Conservation (phyloP, 2,113 vertebrate genomes). For the Canis aureus region DNA sequence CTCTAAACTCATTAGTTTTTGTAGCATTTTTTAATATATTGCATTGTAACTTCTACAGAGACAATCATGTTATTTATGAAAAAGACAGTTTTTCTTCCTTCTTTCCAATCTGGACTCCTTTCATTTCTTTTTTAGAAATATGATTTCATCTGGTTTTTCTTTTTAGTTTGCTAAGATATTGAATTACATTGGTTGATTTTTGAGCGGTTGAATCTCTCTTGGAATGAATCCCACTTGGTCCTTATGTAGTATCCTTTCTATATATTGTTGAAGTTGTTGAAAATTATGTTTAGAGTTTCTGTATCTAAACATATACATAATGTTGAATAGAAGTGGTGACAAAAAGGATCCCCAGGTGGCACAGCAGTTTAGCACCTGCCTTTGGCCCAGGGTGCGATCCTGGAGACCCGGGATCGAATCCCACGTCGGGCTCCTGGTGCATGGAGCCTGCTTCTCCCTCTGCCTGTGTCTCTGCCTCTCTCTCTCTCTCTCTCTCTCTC, state of each 20-base stretch:
- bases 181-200: background rate
- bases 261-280: background rate
- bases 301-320: background rate
- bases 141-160: background rate
- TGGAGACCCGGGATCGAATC: too few relatives aligned
- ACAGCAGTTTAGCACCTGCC: too few relatives aligned
- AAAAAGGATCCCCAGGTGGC: background rate
- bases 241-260: background rate
- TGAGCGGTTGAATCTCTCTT: background rate
- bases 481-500: too few relatives aligned
- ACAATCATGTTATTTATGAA: background rate
- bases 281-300: background rate
- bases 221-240: background rate
- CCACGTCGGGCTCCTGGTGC: too few relatives aligned
- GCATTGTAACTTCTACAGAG: background rate
- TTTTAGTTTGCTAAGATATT: conserved; percentile 22
- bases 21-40: background rate
- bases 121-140: background rate
- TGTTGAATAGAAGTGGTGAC: background rate
- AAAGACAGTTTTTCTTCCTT: background rate
- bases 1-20: background rate
- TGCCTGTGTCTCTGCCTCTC: too few relatives aligned
- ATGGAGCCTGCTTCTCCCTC: too few relatives aligned
- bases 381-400: too few relatives aligned
- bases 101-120: background rate